Conservation (phyloP, 2,888 invertebrate genomes). For the Glaucopsyche alexis region DNA sequence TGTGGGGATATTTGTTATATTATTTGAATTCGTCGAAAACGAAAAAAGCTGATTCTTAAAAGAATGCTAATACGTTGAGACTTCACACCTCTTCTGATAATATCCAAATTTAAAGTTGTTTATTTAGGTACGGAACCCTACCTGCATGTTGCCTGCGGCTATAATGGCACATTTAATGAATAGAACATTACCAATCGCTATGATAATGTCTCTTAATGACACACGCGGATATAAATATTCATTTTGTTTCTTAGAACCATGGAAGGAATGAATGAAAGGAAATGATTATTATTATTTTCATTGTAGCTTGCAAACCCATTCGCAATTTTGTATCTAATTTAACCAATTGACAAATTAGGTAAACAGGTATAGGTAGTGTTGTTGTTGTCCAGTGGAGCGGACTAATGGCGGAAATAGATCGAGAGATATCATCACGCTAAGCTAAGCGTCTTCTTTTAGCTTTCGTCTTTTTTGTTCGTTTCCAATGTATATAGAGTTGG, state of each 20-base stretch:
- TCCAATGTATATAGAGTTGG: not conserved
- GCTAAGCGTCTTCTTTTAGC: not conserved
- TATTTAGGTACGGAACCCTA: not conserved
- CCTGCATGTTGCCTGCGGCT: not conserved
- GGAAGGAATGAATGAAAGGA: not conserved
- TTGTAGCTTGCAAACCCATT: not conserved
- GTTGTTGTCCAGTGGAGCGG: not conserved
- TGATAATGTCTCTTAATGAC: not conserved
- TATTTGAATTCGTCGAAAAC: too few species aligned
- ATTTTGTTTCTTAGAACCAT: slow-evolving; percentile 4
- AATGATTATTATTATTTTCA: not conserved
- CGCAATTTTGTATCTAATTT: not conserved
- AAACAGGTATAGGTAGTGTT: too few species aligned
- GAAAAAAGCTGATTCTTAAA: not conserved
- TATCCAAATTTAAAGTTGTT: not conserved
- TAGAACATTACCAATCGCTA: not conserved
- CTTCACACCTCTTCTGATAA: not conserved
- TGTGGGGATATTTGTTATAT: too few species aligned
- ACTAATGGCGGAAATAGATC: not conserved
- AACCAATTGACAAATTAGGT: too few species aligned
- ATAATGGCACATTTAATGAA: not conserved
- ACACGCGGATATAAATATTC: not conserved
- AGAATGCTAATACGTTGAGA: not conserved
- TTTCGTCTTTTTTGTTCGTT: not conserved
- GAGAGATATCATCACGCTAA: too few species aligned